A percentile compares a stretch with the other conserved stretches of the same genome.
Conservation (phyloP, 2,797 vertebrate genomes). For the Hoplostethus mediterraneus region DNA sequence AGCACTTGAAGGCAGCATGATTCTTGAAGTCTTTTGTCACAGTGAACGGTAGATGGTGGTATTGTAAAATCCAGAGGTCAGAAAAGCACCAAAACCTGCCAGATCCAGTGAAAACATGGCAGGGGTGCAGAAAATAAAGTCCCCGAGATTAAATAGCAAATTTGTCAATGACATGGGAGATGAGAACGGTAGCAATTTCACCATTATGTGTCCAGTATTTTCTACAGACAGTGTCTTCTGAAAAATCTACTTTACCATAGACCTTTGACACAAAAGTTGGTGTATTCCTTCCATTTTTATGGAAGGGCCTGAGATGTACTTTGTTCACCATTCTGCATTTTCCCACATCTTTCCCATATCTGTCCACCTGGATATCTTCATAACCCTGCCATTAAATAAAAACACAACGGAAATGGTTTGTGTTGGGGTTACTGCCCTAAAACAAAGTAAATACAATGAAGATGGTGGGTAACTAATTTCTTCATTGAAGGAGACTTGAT, state of each 20-base stretch:
- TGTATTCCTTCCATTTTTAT: too few relatives aligned
- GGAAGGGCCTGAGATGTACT: too few relatives aligned
- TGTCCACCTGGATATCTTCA: too few relatives aligned
- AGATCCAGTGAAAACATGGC: background rate
- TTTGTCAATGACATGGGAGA: too few relatives aligned
- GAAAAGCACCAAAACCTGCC: slow-evolving; percentile 57
- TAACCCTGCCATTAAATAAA: background rate
- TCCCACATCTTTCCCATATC: too few relatives aligned
- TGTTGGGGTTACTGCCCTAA: background rate
- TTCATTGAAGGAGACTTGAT: background rate
- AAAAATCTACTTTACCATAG: too few relatives aligned
- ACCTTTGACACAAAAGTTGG: too few relatives aligned
- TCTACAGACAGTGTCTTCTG: too few relatives aligned
- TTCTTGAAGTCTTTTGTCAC: slow-evolving; percentile 1
- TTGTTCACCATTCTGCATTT: too few relatives aligned
- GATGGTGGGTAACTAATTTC: background rate
- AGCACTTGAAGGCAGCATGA: too few relatives aligned
- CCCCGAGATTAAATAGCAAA: background rate
- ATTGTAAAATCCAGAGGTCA: slow-evolving; percentile 8
- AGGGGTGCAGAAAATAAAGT: background rate
- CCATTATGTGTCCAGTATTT: too few relatives aligned
- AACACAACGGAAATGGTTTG: background rate
- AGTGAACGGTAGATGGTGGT: background rate
- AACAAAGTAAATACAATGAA: background rate
- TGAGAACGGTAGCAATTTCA: too few relatives aligned